Base-by-base conservation (phyloP, 2,797 vertebrate genomes). In the Fistularia tabacaria region DNA sequence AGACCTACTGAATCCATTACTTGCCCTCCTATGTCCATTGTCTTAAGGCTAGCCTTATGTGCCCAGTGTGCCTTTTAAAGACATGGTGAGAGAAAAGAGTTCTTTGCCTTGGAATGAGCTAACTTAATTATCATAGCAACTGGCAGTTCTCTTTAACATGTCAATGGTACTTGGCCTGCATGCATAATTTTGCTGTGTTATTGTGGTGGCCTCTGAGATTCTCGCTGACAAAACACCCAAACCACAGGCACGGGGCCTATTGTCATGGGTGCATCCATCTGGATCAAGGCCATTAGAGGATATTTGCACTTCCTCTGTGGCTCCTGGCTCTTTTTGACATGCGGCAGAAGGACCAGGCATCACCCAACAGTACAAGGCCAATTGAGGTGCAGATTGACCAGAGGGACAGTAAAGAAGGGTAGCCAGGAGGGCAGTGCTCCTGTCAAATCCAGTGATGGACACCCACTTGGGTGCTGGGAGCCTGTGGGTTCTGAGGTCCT, bases 241-340 rank as follows among this genome's bases (percentile, higher is more conserved):
- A 89, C 83, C 84, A 71, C 82, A 88, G 84, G 87, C 89, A 88
- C 76, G 76, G 75, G 81, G 70, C 57, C 89, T 91, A 87, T 92
- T 92, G 91, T 92, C 85, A 90, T 88, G 85, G 80, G 76, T 79
- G 62, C 90, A 90, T 92, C 89, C 90, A 92, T 92, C 88, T 91
- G 89, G 83, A 91, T 90, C 87, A 87, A 89, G 87, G 83, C 90
- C 85, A 91, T 90, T 89, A 89, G 88, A 90, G 88, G 89, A 91
- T 91, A 91, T 92, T 92, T 92, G 88, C 90, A 90, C 91, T 92
- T 92, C 91, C 91, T 92, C 86, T 84, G 85, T 81, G 80, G 79
- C 82, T 85, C 79, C 84, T 79, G 78, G 80, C 83, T 83, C 77
- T 88, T 87, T 91, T 92, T 91, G 89, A 92, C 90, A 91, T 89